These are phyloP conservation scores for Allophyes oxyacanthae DNA, from an alignment of 2,888 invertebrate species.

Conservation along the genomic window DNA sequence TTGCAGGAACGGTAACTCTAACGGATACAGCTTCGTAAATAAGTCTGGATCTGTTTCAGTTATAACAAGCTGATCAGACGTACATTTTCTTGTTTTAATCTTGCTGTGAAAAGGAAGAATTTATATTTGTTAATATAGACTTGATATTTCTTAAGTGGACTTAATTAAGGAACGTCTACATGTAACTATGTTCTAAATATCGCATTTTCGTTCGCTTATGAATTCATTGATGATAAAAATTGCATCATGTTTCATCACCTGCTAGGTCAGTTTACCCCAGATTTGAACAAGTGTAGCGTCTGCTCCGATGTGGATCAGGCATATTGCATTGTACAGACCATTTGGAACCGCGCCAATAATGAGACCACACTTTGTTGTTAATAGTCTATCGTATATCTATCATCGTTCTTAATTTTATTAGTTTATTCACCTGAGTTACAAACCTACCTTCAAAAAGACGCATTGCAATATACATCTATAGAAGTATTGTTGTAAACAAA, in stretches of 20 bases:
- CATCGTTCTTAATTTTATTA: conserved; percentile 68
- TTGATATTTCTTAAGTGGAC: conserved; percentile 1
- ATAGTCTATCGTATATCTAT: conserved; percentile 60
- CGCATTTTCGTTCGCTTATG: not conserved
- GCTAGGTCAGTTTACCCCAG: conserved; percentile 29
- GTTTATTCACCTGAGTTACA: conserved; percentile 70
- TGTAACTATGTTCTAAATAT: not conserved
- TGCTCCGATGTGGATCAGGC: conserved; percentile 25
- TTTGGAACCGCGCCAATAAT: conserved; percentile 65
- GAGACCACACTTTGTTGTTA: conserved; percentile 66
- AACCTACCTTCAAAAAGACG: conserved; percentile 53
- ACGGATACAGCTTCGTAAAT: conserved; percentile 30
- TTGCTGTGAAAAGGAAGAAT: conserved; percentile 6
- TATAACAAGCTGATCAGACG: conserved; percentile 28
- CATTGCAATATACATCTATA: conserved; percentile 26
- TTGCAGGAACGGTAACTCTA: conserved; percentile 9
- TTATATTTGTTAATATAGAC: not conserved
- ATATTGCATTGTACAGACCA: conserved; percentile 57
- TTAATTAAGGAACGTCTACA: not conserved
- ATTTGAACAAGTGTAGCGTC: conserved; percentile 21
- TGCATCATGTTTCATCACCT: conserved; percentile 2
- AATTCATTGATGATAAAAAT: conserved; percentile 7
- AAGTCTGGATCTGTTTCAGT: conserved; percentile 37
- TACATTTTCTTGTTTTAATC: conserved; percentile 26
- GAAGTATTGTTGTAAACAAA: conserved; percentile 18